Conservation (phyloP, 2,797 vertebrate species). For the Parauchenoglanis ngamensis region DNA sequence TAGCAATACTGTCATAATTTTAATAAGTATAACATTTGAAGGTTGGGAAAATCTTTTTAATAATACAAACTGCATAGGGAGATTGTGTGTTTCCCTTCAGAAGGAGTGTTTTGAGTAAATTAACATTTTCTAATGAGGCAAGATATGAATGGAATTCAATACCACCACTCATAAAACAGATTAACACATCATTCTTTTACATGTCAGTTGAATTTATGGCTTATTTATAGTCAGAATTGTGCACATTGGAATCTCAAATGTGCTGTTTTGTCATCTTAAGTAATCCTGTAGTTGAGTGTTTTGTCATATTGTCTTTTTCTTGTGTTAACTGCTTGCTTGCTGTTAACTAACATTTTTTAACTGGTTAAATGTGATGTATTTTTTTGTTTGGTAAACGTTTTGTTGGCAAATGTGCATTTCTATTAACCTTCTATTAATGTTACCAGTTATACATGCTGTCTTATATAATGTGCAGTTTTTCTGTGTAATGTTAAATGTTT, state of each 20-base stretch:
- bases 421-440: background rate
- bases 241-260: background rate
- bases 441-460: background rate
- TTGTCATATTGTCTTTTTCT: background rate
- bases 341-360: background rate
- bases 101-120: background rate
- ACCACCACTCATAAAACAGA: background rate
- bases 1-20: background rate
- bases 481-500: background rate
- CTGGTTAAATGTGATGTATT: background rate
- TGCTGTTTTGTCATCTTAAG: background rate
- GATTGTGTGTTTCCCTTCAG: background rate
- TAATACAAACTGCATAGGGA: background rate
- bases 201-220: background rate
- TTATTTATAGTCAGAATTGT: background rate
- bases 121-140: background rate
- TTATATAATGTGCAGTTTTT: background rate
- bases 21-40: background rate
- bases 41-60: background rate
- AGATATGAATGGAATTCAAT: background rate
- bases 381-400: background rate
- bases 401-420: background rate
- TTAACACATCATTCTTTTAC: background rate
- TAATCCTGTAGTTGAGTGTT: background rate
- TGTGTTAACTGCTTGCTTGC: background rate